Evolutionary conservation across 1,140 invertebrate genomes (phyloP), one percentile per base, ranked within the genome.

Genomic region (Bombus difficillimus): DNA sequence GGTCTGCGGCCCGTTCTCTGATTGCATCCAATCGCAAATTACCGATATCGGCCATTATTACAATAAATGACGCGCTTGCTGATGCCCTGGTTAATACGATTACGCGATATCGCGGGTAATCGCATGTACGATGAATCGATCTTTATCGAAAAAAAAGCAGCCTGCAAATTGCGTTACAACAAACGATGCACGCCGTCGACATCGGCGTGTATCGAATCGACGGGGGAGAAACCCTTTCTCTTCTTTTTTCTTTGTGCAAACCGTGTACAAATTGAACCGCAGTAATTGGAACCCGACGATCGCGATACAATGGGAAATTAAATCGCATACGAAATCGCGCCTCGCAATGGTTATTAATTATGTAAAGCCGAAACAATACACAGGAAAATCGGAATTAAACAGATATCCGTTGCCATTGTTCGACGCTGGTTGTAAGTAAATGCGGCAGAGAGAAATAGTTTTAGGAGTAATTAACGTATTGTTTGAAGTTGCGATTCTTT

Each of bases 101-200:
- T 83, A 76, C 74, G 34, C 81, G 73, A 37, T 83, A 83, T 76
- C 81, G 28, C 39, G 62, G 62, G 74, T 77, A 83, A 83, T 83
- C 74, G 12, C 73, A 41, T 83, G 47, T 47, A 34, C 43, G 73
- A 57, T 53, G 81, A 69, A 68, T 83, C 62, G 81, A 76, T 77
- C 59, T 69, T 69, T 57, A 57, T 68, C 68, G 43, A 41, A 41
- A 83, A 71, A 77, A 68, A 47, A 37, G 15, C 13, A 34, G 25
- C 12, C 62, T 32, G 72, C 37, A 74, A 83, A 57, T 83, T 57
- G 59, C 62, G 9, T 76, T 76, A 18, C 41, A 53, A 82, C 69
- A 64, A 37, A 62, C 71, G 57, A 37, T 22, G 15, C 1, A 43
- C 15, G 12, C 53, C 57, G 41, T 47, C 37, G 37, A 39, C 28